Evolutionary conservation across 2,113 vertebrate species (phyloP), one percentile per base, ranked within the genome.

Genomic region (Gorsachius goisagi): DNA sequence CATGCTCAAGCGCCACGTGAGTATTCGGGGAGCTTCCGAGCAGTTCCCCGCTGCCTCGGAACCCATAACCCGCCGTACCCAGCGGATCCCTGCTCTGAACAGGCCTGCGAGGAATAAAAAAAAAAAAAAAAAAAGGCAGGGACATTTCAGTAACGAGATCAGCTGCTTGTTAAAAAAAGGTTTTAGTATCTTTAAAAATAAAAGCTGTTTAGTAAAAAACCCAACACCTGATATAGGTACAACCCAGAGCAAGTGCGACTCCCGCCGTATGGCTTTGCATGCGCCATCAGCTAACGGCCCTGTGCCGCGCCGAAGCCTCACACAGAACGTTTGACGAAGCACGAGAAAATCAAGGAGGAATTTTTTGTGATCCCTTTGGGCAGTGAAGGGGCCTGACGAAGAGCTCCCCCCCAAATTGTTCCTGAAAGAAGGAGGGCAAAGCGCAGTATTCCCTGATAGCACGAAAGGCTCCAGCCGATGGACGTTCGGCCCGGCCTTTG

Each of bases 91-190:
- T 33, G 77, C 3, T 0, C 28, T 15, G 6, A 53, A 39, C 5
- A 1, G 62, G 44, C 45, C n/a, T 10, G 37, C 37, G 22, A 32
- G 53, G 75, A 44, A 60, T 9, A 12, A 37, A 33, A 39, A 11
- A 7, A 6, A 39, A 11, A 7, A 6, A 39, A 41, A 41, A 41
- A 39, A 39, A 11, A 7, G 4, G 6, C 2, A 18, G 1, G 0
- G 35, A 49, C 1, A 1, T 52, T 44, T 74, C 39, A 28, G 47
- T 21, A 19, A 24, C 8, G 10, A 39, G n/a, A 71, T 14, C 44
- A 62, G 76, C 41, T 47, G 44, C 15, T 27, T 6, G 47, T n/a
- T 74, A n/a, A 26, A 82, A 44, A 74, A 32, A 14, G 7, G 26
- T 4, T 85, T 41, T 11, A 47, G 21, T 9, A 60, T n/a, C 16